These are phyloP conservation scores for Coreoperca whiteheadi DNA, from an alignment of 2,113 vertebrate species.

Conservation along the genomic window DNA sequence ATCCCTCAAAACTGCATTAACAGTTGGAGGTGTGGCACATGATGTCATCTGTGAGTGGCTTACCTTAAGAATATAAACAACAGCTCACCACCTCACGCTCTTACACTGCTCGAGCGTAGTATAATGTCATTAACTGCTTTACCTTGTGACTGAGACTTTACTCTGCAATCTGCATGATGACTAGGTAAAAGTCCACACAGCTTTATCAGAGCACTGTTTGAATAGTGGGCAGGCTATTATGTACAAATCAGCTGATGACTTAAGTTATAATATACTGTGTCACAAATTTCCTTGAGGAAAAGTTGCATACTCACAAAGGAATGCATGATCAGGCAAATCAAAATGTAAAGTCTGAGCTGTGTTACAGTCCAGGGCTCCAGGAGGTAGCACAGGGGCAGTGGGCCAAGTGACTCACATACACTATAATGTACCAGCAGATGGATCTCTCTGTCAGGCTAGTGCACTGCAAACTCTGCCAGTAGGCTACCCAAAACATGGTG, in stretches of 20 bases:
- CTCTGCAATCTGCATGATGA: slow-evolving; percentile 20
- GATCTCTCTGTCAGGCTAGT: not conserved
- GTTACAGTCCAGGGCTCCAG: not conserved
- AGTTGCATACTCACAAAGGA: not conserved
- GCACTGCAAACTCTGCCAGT: not conserved
- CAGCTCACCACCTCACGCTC: slow-evolving; percentile 6
- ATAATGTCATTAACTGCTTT: slow-evolving; percentile 45
- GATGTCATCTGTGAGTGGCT: slow-evolving; percentile 52
- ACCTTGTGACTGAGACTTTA: slow-evolving; percentile 37
- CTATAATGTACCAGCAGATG: slow-evolving; percentile 39
- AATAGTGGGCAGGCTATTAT: not conserved
- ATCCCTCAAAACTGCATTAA: slow-evolving; percentile 4
- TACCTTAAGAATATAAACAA: slow-evolving; percentile 56
- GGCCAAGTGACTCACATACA: slow-evolving; percentile 32
- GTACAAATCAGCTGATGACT: slow-evolving; percentile 12
- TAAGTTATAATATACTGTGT: not conserved
- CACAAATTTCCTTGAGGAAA: not conserved
- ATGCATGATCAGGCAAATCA: not conserved
- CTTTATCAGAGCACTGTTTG: slow-evolving; percentile 14
- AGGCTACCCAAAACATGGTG: not conserved
- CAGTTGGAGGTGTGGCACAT: slow-evolving; percentile 38
- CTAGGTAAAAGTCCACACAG: slow-evolving; percentile 19
- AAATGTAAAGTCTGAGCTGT: not conserved
- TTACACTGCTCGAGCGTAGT: not conserved
- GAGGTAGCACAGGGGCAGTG: not conserved